Conservation (phyloP, 1,140 invertebrate genomes). For the Diorhabda sublineata region DNA sequence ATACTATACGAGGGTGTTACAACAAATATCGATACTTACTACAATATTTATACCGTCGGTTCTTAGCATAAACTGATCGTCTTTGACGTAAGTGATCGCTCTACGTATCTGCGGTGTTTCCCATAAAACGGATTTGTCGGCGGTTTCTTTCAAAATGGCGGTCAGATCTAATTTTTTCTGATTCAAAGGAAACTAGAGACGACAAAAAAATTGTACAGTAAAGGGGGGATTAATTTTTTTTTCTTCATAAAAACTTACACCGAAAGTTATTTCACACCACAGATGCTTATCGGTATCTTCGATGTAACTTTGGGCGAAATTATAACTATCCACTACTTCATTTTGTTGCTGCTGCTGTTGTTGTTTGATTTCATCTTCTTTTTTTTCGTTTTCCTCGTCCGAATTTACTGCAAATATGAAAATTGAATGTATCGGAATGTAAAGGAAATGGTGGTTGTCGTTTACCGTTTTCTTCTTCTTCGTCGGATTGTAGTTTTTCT, state of each 20-base stretch:
- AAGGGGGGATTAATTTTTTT: neutral
- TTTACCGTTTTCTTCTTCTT: constrained; percentile 31
- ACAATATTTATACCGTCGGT: constrained; percentile 94
- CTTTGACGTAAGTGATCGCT: constrained; percentile 68
- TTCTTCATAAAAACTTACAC: constrained; percentile 48
- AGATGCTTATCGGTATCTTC: constrained; percentile 67
- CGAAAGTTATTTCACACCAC: constrained; percentile 73
- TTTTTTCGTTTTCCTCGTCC: constrained; percentile 51
- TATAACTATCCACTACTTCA: constrained; percentile 48
- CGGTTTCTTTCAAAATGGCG: constrained; percentile 71
- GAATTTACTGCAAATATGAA: constrained; percentile 1
- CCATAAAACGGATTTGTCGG: constrained; percentile 70
- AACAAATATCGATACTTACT: constrained; percentile 47
- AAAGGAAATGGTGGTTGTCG: no score
- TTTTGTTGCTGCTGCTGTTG: constrained; percentile 68
- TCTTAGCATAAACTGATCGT: constrained; percentile 64
- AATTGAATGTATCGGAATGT: neutral
- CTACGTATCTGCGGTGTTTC: constrained; percentile 77
- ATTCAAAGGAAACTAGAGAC: constrained; percentile 58
- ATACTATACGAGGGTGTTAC: neutral
- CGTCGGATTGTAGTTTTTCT: constrained; percentile 52
- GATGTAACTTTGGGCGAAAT: constrained; percentile 61
- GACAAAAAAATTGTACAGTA: neutral
- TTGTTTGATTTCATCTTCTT: constrained; percentile 55
- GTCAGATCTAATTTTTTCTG: constrained; percentile 71